Base-by-base conservation (phyloP, 2,113 vertebrate species). In the Candoia aspera region DNA sequence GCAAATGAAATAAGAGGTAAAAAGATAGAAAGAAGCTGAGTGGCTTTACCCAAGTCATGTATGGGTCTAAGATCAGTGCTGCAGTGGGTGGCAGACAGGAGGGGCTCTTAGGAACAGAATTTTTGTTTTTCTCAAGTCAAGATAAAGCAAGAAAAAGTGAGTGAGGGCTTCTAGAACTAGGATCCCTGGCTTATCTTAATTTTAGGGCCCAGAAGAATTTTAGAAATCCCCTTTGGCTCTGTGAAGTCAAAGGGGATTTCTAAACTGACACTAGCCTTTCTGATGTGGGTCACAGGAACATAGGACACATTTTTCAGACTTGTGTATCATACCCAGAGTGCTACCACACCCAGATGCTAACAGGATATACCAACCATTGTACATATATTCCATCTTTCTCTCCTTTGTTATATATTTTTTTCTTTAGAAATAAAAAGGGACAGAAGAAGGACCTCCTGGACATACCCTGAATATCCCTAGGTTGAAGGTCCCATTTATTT, bases 1-100 rank as follows among this genome's bases (percentile, higher is more conserved):
- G 88, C 92, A 91, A 93, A 93, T 89, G 87, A 91, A 93, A 68
- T 88, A 55, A 84, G 86, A 42, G 84, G 84, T 64, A 86, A 86
- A 83, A 89, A 91, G 64, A 88, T 12, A 84, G 85, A 88, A 55
- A 88, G 68, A 91, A 91, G 86, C 85, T 88, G 90, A 91, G 79
- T 87, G 84, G 85, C 60, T 88, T 88, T 64, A 79, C 91, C 88
- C 73, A 94, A 89, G 49, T 89, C 49, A 90, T 57, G 46, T 62
- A 91, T 88, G 90, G 57, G 90, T 55, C 90, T 88, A 88, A 93
- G 89, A 90, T 91, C 86, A 88, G 57, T 88, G 68, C 90, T 68
- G 86, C 33, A 84, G 73, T 88, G 57, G 88, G 86, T 84, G 58
- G 42, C 62, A 84, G 68, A 55, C 85, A 88, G 86, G 68, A 84